A percentile compares a stretch with the other conserved stretches of the same genome.
phyloP scores from a whole-genome alignment of 2,797 vertebrate species.

The Typhlichthys subterraneus region DNA sequence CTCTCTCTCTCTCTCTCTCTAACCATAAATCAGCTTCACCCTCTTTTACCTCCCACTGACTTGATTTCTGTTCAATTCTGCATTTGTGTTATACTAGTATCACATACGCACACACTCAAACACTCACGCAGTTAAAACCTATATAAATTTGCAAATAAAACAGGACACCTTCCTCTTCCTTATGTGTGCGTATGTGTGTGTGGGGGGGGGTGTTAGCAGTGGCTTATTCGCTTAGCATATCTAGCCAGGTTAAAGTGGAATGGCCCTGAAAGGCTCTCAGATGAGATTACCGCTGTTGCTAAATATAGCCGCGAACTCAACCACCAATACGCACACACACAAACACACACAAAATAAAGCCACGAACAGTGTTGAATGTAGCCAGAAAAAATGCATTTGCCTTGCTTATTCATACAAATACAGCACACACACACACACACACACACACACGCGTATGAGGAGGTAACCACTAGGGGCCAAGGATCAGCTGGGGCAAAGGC shows the following conservation, averaged over 20 bases:
- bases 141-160: slow-evolving; percentile 67
- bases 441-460: slow-evolving; percentile 35
- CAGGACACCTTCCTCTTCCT: slow-evolving; percentile 44
- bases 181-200: slow-evolving; percentile 17
- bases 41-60: no score
- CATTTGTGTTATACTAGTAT: background rate
- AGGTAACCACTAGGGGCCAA: slow-evolving; percentile 54
- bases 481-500: slow-evolving; percentile 72
- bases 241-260: slow-evolving; percentile 93
- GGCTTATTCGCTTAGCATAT: slow-evolving; percentile 95
- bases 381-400: slow-evolving; percentile 54
- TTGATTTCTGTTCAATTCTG: slow-evolving; percentile 29
- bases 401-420: background rate
- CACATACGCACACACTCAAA: no score
- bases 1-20: slow-evolving; percentile 24
- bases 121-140: slow-evolving; percentile 31
- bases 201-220: slow-evolving; percentile 14
- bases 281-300: slow-evolving; percentile 90
- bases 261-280: slow-evolving; percentile 90
- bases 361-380: slow-evolving; percentile 70
- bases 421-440: slow-evolving; percentile 26
- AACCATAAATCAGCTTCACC: background rate
- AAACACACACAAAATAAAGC: slow-evolving; percentile 27
- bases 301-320: slow-evolving; percentile 87
- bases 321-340: slow-evolving; percentile 17